Evolutionary conservation across 2,113 vertebrate genomes (phyloP).

Genomic region (Ageneiosus marmoratus): DNA sequence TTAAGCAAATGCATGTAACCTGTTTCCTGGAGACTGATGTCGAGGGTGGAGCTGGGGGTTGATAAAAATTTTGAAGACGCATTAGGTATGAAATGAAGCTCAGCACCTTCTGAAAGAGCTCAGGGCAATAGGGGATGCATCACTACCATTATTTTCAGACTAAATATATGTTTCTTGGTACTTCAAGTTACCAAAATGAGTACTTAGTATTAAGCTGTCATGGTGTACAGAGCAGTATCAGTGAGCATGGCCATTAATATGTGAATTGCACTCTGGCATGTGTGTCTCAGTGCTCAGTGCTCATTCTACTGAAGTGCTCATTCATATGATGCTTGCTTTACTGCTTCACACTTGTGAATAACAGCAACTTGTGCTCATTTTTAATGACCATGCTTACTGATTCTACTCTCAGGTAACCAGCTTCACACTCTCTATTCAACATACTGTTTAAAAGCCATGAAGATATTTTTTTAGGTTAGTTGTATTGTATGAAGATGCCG

Average conservation of each 20-base stretch:
- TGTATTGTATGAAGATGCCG: background rate
- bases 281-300: background rate
- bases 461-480: background rate
- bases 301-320: background rate
- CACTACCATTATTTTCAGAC: background rate
- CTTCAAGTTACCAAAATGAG: background rate
- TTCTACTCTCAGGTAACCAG: background rate
- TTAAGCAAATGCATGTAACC: background rate
- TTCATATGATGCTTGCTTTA: background rate
- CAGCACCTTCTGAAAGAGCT: slow-evolving; percentile 66
- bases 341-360: background rate
- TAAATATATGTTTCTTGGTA: background rate
- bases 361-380: background rate
- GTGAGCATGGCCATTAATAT: background rate
- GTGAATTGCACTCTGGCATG: background rate
- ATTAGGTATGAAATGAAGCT: slow-evolving; percentile 68
- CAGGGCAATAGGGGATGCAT: background rate
- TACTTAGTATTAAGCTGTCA: background rate
- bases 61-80: background rate
- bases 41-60: background rate
- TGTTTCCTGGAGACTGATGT: slow-evolving; percentile 57
- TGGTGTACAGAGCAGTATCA: background rate
- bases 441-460: background rate
- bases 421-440: background rate
- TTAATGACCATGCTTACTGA: background rate